Conservation (phyloP, 1,140 invertebrate species). For the Drosophila orena region DNA sequence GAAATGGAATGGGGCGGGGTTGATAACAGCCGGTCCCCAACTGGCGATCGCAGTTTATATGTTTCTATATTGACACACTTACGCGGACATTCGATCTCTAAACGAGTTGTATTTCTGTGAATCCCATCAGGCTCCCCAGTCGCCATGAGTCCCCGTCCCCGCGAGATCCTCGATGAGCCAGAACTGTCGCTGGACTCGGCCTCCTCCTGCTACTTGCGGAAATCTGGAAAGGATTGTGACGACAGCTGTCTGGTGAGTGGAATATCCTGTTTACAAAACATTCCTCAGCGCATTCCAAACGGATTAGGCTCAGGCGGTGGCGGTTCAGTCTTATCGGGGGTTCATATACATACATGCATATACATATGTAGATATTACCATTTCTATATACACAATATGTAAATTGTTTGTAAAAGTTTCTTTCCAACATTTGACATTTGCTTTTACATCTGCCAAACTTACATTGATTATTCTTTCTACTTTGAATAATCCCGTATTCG, state of each 20-base stretch:
- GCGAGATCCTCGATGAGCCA: slow-evolving; percentile 37
- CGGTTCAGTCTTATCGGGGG: not conserved
- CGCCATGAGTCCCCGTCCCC: slow-evolving; percentile 59
- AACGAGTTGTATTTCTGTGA: slow-evolving; percentile 21
- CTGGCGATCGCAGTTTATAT: slow-evolving; percentile 11
- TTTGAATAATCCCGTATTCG: too few relatives aligned
- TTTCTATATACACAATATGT: too few relatives aligned
- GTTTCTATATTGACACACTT: slow-evolving; percentile 8
- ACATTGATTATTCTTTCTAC: too few relatives aligned
- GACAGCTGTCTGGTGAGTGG: slow-evolving; percentile 50
- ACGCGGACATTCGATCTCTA: slow-evolving; percentile 20
- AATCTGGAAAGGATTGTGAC: slow-evolving; percentile 32
- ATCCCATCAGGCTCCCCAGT: slow-evolving; percentile 16
- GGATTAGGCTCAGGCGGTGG: not conserved
- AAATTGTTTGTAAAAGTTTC: too few relatives aligned
- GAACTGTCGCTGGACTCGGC: slow-evolving; percentile 21
- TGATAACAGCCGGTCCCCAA: not conserved
- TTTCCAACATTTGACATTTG: too few relatives aligned
- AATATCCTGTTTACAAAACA: not conserved
- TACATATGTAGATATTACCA: too few relatives aligned
- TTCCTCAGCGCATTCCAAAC: not conserved
- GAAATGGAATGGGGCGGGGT: slow-evolving; percentile 11
- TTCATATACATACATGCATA: too few relatives aligned
- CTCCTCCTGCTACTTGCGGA: slow-evolving; percentile 45
- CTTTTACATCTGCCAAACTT: too few relatives aligned